Conservation (phyloP, 2,888 invertebrate genomes). For the Cheilosia vernalis region DNA sequence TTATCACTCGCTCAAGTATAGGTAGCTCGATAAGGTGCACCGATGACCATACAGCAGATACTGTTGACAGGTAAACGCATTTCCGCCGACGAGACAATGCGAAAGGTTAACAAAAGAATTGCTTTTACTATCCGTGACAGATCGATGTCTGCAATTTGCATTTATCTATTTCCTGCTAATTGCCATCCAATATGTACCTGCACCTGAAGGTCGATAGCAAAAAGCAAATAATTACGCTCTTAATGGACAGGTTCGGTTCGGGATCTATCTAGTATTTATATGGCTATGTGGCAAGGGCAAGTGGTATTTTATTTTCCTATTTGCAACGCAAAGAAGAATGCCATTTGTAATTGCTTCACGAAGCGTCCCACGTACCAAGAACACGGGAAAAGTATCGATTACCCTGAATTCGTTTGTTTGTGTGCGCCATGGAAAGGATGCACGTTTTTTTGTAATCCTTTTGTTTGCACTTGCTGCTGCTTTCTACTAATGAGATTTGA, state of each 20-base stretch:
- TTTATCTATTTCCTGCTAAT: constrained; percentile 69
- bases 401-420: constrained; percentile 22
- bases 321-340: constrained; percentile 49
- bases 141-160: constrained; percentile 63
- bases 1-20: constrained; percentile 33
- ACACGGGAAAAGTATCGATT: constrained; percentile 47
- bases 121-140: constrained; percentile 36
- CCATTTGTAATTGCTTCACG: constrained; percentile 27
- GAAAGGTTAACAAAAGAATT: constrained; percentile 40
- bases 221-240: constrained; percentile 59
- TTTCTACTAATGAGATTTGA: constrained; percentile 61
- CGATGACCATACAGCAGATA: constrained; percentile 34
- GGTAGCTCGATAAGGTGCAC: constrained; percentile 38
- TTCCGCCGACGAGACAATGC: constrained; percentile 27
- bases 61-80: constrained; percentile 61
- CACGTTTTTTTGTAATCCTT: constrained; percentile 56
- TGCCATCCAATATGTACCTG: constrained; percentile 52
- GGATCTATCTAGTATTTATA: constrained; percentile 4
- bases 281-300: constrained; percentile 38
- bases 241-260: constrained; percentile 59
- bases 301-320: constrained; percentile 44
- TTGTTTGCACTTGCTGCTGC: constrained; percentile 19
- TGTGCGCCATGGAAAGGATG: constrained; percentile 5
- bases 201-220: constrained; percentile 48
- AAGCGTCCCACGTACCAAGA: constrained; percentile 3